phyloP scores from a whole-genome alignment of 2,113 vertebrate species.

The Engystomops pustulosus region DNA sequence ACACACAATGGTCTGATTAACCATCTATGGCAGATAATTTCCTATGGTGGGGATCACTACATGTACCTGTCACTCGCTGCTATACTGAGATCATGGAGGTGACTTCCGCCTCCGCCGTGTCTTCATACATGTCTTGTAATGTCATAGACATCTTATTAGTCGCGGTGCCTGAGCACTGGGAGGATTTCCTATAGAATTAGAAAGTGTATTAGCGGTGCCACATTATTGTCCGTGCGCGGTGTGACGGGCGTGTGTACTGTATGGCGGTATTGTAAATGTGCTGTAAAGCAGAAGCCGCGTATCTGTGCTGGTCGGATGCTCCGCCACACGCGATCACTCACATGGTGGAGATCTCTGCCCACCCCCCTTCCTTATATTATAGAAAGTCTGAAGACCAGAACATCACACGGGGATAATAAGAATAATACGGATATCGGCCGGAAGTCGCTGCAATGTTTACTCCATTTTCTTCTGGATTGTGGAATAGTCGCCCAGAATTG shows the following conservation, averaged over 20 bases:
- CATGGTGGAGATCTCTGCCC: no score
- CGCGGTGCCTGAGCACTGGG: not conserved
- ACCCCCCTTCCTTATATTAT: no score
- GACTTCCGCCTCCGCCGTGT: not conserved
- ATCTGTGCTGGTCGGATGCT: constrained; percentile 7
- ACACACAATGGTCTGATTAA: no score
- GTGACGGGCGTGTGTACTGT: not conserved
- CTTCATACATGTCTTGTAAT: not conserved
- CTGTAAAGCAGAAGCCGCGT: constrained; percentile 10
- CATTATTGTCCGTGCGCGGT: not conserved
- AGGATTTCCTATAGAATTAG: constrained; percentile 3
- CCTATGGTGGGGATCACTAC: not conserved
- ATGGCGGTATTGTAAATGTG: not conserved
- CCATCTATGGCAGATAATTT: no score
- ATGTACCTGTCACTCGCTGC: no score
- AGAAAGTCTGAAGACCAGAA: no score
- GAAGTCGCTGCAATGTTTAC: no score
- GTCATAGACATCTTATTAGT: not conserved
- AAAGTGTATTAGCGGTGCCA: not conserved
- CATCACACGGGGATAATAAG: no score
- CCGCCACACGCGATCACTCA: not conserved
- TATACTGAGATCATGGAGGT: no score
- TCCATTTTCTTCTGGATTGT: no score
- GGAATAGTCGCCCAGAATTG: no score
- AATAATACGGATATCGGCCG: no score